Percentiles rank a stretch among this genome's conserved stretches.
Evolutionary conservation across 2,113 vertebrate genomes (phyloP).

Genomic region (Motacilla alba): DNA sequence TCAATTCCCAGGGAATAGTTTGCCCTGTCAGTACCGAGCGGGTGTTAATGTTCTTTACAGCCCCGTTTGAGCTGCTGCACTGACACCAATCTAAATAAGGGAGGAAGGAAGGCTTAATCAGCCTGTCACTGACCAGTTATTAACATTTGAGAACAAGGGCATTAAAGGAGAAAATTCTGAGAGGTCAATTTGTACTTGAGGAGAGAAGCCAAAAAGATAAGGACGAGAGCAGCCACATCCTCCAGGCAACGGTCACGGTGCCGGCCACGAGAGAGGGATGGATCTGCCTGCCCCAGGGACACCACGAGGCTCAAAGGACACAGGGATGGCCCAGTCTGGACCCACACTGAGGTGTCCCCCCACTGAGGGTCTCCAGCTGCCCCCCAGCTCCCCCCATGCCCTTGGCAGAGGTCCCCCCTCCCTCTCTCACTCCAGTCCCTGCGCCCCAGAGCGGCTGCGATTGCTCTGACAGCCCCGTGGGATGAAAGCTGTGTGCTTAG

Average conservation of each 20-base stretch:
- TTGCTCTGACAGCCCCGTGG: slow-evolving; percentile 22
- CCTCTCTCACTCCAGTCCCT: fast-evolving
- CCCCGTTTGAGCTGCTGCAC: slow-evolving; percentile 44
- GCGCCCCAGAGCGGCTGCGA: background rate
- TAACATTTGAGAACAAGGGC: slow-evolving; percentile 74
- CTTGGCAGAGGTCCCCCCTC: background rate
- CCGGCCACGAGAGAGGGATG: fast-evolving
- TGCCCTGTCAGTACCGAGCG: slow-evolving; percentile 37
- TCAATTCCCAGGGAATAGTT: slow-evolving; percentile 67
- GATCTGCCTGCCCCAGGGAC: fast-evolving
- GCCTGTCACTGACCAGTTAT: slow-evolving; percentile 73
- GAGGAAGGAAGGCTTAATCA: slow-evolving; percentile 70
- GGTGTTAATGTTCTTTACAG: slow-evolving; percentile 66
- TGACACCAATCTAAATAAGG: slow-evolving; percentile 72
- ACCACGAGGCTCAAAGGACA: background rate
- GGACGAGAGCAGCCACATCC: background rate
- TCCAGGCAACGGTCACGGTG: background rate
- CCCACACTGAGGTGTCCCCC: background rate
- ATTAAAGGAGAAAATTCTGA: slow-evolving; percentile 65
- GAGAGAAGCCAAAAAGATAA: slow-evolving; percentile 36
- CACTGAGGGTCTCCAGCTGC: background rate
- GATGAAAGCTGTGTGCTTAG: slow-evolving; percentile 60
- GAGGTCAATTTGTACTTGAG: slow-evolving; percentile 71
- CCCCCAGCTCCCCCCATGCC: background rate
- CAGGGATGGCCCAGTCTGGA: background rate